Conservation (phyloP, 2,797 vertebrate species). For the Cossypha heuglini region DNA sequence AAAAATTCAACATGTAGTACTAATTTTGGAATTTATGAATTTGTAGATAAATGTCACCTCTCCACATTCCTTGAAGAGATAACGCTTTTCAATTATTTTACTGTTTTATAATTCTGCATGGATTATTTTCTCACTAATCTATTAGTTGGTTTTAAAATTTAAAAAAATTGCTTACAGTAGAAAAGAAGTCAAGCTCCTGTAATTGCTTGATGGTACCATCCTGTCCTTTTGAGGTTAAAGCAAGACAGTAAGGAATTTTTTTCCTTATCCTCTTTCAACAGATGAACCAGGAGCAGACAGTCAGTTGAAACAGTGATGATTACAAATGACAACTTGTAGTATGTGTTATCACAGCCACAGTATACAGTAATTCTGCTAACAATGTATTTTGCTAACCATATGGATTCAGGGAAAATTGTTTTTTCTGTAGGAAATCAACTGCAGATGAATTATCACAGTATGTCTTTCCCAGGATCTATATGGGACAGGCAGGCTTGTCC, state of each 20-base stretch:
- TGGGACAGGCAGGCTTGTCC: neutral
- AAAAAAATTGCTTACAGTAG: neutral
- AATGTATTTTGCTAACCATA: slow-evolving; percentile 9
- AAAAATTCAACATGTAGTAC: neutral
- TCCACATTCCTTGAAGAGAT: neutral
- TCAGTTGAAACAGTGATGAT: slow-evolving; percentile 41
- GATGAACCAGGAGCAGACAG: slow-evolving; percentile 19
- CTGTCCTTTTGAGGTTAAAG: neutral
- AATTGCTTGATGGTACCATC: neutral
- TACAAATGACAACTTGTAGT: slow-evolving; percentile 46
- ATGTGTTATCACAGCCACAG: slow-evolving; percentile 24
- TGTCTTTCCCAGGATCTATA: neutral
- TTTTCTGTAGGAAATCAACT: slow-evolving; percentile 9
- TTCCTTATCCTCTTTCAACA: neutral
- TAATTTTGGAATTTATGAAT: neutral
- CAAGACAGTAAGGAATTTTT: neutral
- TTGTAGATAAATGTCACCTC: neutral
- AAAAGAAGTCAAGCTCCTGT: neutral
- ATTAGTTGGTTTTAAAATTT: neutral
- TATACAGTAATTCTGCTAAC: slow-evolving; percentile 6
- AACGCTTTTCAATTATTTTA: neutral
- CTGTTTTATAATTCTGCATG: neutral
- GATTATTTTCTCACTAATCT: neutral
- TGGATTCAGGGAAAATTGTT: neutral
- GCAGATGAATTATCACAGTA: neutral